These are phyloP conservation scores for Proteles cristata DNA, from an alignment of 2,113 vertebrate genomes.

Conservation along the genomic window DNA sequence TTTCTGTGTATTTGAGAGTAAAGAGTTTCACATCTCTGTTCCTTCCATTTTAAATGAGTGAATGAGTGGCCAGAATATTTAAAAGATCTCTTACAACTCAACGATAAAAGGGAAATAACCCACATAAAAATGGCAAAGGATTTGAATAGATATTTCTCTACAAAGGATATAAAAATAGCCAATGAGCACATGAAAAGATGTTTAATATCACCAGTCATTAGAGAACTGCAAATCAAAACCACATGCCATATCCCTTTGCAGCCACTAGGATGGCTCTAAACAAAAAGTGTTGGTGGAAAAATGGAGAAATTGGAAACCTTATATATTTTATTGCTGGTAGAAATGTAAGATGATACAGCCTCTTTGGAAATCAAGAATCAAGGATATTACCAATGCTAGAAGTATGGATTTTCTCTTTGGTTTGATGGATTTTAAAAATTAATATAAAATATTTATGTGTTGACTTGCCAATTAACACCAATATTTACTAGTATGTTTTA, in stretches of 20 bases:
- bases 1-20: background rate
- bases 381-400: background rate
- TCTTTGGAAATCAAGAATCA: constrained; percentile 24
- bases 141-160: background rate
- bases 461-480: background rate
- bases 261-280: background rate
- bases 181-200: constrained; percentile 11
- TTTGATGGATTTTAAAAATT: background rate
- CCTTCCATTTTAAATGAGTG: background rate
- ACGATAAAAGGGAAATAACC: constrained; percentile 29
- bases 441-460: background rate
- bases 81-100: background rate
- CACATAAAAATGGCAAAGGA: constrained; percentile 14
- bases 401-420: background rate
- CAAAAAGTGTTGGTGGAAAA: background rate
- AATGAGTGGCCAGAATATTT: background rate
- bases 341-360: background rate
- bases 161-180: background rate
- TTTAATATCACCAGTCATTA: background rate
- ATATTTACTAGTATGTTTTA: background rate
- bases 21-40: background rate
- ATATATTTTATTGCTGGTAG: background rate
- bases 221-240: background rate
- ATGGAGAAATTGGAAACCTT: background rate
- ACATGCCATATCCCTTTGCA: background rate